Percentiles rank a stretch among this genome's conserved stretches.
These are phyloP conservation scores for Cladopsammia gracilis DNA, from an alignment of 64 coral and sea anemone species.

Conservation along the genomic window DNA sequence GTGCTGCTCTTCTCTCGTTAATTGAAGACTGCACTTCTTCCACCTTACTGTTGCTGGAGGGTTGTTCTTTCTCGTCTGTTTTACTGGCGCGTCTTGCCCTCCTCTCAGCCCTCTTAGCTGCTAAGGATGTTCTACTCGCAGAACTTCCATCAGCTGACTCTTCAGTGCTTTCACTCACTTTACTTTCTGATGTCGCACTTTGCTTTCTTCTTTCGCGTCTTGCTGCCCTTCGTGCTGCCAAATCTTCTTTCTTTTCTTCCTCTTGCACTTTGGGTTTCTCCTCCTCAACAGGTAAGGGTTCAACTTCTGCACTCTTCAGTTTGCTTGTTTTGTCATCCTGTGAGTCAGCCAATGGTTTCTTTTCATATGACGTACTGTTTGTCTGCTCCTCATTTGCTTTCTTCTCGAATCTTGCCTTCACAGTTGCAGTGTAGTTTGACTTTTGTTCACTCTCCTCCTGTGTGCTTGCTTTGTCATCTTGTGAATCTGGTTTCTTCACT, in stretches of 20 bases:
- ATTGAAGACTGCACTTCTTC: constrained; percentile 48
- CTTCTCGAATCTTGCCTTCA: constrained; percentile 66
- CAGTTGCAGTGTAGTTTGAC: constrained; percentile 62
- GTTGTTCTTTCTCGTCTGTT: not conserved
- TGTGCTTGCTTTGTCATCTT: not conserved
- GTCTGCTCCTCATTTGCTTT: constrained; percentile 43
- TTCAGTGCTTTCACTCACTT: constrained; percentile 46
- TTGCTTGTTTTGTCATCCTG: not conserved
- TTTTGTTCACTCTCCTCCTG: not conserved
- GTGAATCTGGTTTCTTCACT: not conserved
- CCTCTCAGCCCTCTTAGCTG: constrained; percentile 56
- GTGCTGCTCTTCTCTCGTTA: constrained; percentile 34
- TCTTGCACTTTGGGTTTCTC: constrained; percentile 16
- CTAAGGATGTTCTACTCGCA: constrained; percentile 22
- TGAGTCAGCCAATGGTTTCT: not conserved
- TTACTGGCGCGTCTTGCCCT: constrained; percentile 8
- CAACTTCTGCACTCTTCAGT: not conserved
- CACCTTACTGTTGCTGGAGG: not conserved
- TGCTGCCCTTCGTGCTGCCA: constrained; percentile 42
- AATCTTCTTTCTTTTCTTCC: constrained; percentile 36
- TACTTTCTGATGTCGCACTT: constrained; percentile 10
- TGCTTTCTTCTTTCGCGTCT: constrained; percentile 32
- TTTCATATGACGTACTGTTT: not conserved
- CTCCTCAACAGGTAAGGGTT: not conserved
- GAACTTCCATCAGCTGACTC: constrained; percentile 7